Percentiles rank a stretch among this genome's conserved stretches.
Conservation (phyloP, 2,888 invertebrate genomes). For the Hoplodrina blanda region DNA sequence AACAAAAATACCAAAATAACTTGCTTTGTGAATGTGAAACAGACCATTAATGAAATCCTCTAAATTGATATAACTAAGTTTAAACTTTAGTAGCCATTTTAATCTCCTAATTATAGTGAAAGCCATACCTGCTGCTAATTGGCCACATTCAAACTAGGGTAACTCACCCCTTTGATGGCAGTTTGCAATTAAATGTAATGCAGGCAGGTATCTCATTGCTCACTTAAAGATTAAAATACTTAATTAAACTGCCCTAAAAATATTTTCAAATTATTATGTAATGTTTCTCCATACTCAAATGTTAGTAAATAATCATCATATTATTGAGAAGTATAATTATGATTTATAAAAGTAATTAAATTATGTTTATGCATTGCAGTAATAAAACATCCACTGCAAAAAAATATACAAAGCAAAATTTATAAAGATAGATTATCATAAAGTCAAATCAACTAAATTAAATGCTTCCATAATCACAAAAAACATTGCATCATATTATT, state of each 20-base stretch:
- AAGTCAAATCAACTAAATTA: background rate
- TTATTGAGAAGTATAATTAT: background rate
- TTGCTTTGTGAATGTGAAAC: background rate
- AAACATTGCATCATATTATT: conserved; percentile 22
- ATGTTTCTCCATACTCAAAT: conserved; percentile 5
- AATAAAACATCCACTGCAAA: conserved; percentile 19
- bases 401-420: conserved; percentile 20
- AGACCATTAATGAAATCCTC: conserved; percentile 15
- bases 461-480: background rate
- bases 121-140: conserved; percentile 63
- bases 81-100: conserved; percentile 31
- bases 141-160: conserved; percentile 55
- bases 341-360: background rate
- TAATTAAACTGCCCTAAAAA: background rate
- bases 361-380: conserved; percentile 12
- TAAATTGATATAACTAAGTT: conserved; percentile 12
- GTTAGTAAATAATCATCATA: background rate
- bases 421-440: background rate
- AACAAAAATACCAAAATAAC: background rate
- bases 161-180: conserved; percentile 44
- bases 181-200: conserved; percentile 55
- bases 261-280: conserved; percentile 15
- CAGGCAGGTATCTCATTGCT: conserved; percentile 26
- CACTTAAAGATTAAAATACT: background rate
- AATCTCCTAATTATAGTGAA: conserved; percentile 54